Evolutionary conservation across 30 jellyfish, hydroid and myxozoan species (phyloP).

Genomic region (Chironex yamaguchii): DNA sequence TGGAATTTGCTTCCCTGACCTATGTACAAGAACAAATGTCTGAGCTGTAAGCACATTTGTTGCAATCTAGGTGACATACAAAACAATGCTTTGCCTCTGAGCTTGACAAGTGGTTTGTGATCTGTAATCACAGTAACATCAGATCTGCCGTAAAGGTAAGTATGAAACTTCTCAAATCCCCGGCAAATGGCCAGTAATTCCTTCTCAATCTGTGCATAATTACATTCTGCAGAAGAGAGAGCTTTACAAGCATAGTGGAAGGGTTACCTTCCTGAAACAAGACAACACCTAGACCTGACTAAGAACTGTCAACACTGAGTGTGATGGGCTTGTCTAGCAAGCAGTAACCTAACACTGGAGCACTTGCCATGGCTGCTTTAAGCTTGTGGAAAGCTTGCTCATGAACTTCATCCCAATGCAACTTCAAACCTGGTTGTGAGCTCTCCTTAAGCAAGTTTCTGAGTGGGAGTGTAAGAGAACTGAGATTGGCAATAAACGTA

Average conservation of each 20-base stretch:
- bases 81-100: no score
- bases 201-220: no score
- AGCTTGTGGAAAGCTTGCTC: constrained; percentile 12
- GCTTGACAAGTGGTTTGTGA: constrained; percentile 27
- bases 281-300: constrained; percentile 47
- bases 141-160: constrained; percentile 4
- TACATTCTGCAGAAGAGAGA: constrained; percentile 36
- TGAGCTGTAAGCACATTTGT: no score
- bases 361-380: neutral
- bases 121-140: constrained; percentile 2
- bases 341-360: constrained; percentile 40
- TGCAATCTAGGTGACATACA: no score
- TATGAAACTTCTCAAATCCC: no score
- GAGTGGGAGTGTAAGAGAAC: no score
- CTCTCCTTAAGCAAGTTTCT: no score
- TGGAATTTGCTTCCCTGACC: no score
- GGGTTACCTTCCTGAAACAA: constrained; percentile 56
- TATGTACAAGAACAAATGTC: no score
- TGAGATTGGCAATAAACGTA: no score
- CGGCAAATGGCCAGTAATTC: no score
- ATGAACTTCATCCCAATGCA: constrained; percentile 19
- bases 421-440: no score
- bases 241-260: constrained; percentile 51
- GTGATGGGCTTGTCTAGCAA: neutral
- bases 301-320: constrained; percentile 21